These are phyloP conservation scores for Limenitis camilla DNA, from an alignment of 2,888 invertebrate species.

Conservation along the genomic window DNA sequence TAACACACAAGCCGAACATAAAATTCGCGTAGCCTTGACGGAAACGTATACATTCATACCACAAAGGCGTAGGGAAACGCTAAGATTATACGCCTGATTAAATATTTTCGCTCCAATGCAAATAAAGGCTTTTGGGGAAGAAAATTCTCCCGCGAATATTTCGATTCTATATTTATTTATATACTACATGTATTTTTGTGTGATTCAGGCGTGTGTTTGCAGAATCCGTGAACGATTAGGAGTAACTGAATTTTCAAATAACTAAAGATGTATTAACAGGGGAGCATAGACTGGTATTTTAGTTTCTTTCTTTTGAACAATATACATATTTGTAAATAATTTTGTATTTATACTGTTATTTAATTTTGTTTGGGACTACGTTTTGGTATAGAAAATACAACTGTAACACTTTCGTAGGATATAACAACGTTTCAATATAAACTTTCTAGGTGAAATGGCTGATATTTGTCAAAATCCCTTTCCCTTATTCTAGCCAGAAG, in stretches of 20 bases:
- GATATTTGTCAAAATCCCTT: too few relatives aligned
- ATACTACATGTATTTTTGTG: conserved; percentile 19
- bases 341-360: too few relatives aligned
- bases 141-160: conserved; percentile 40
- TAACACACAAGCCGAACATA: conserved; percentile 22
- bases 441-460: too few relatives aligned
- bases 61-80: conserved; percentile 56
- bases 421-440: too few relatives aligned
- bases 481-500: too few relatives aligned
- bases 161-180: conserved; percentile 29
- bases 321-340: too few relatives aligned
- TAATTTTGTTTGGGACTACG: too few relatives aligned
- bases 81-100: conserved; percentile 71
- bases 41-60: conserved; percentile 44
- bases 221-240: conserved; percentile 3
- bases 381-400: too few relatives aligned
- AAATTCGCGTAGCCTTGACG: conserved; percentile 33
- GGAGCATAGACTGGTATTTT: conserved; percentile 4
- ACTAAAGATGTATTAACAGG: conserved; percentile 3
- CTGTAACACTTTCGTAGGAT: too few relatives aligned
- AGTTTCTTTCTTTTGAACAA: not conserved
- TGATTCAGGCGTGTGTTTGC: conserved; percentile 19
- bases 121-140: conserved; percentile 56
- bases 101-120: conserved; percentile 71
- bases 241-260: not conserved